A percentile compares a stretch with the other conserved stretches of the same genome.
Evolutionary conservation across 2,113 vertebrate genomes (phyloP).

Genomic region (Nanorana parkeri): DNA sequence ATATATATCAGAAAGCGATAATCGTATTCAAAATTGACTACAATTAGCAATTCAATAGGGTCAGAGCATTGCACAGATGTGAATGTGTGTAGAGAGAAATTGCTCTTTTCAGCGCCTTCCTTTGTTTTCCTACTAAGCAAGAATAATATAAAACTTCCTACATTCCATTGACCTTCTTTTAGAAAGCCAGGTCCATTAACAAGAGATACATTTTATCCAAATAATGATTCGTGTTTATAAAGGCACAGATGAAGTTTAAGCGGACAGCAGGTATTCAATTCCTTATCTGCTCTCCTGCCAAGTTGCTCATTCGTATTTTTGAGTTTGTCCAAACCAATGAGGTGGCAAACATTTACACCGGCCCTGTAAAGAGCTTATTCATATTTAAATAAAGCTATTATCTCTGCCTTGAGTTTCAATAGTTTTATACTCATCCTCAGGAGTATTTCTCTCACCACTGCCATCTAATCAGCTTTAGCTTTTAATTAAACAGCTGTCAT

Average conservation of each 20-base stretch:
- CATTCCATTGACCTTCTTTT: conserved; percentile 51
- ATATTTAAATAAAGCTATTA: conserved; percentile 69
- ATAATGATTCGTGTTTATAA: conserved; percentile 23
- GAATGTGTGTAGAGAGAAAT: background rate
- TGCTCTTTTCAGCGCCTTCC: conserved; percentile 3
- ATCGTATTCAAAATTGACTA: background rate
- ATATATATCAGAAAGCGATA: background rate
- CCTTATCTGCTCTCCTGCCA: conserved; percentile 49
- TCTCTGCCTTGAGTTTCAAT: conserved; percentile 63
- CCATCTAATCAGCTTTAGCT: conserved; percentile 71
- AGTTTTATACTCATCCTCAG: conserved; percentile 65
- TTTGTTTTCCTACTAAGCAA: background rate
- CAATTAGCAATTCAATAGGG: background rate
- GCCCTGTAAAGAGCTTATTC: conserved; percentile 57
- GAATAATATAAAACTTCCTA: conserved; percentile 26
- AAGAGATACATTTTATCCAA: background rate
- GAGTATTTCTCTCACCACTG: conserved; percentile 68
- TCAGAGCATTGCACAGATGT: conserved; percentile 16
- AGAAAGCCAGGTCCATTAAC: background rate
- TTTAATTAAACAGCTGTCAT: conserved; percentile 75
- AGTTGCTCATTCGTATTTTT: conserved; percentile 31
- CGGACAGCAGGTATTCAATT: conserved; percentile 23
- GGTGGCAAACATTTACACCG: conserved; percentile 63
- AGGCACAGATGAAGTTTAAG: background rate
- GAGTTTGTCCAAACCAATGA: conserved; percentile 60